phyloP scores from a whole-genome alignment of 1,140 invertebrate species.

The Drosophila triauraria region DNA sequence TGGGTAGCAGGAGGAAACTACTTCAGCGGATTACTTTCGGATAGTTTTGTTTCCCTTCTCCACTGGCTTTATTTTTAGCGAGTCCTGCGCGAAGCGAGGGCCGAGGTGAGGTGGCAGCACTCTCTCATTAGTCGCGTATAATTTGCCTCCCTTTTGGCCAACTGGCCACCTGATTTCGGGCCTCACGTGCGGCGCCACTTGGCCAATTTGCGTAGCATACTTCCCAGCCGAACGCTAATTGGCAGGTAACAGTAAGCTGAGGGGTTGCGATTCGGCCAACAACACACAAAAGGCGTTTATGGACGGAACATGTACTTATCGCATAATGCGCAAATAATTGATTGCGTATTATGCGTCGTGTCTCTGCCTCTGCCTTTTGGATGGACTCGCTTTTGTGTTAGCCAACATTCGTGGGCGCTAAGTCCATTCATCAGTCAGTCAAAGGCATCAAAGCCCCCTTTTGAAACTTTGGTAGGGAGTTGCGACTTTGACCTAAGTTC shows the following conservation, averaged over 20 bases:
- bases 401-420: neutral
- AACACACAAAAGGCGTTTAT: conserved; percentile 48
- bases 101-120: conserved; percentile 10
- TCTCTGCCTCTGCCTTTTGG: neutral
- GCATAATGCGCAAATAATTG: conserved; percentile 49
- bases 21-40: conserved; percentile 77
- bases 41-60: conserved; percentile 57
- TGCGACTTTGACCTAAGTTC: neutral
- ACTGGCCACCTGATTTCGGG: neutral
- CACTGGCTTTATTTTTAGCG: conserved; percentile 42
- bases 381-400: neutral
- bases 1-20: conserved; percentile 44
- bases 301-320: conserved; percentile 4
- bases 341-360: conserved; percentile 13
- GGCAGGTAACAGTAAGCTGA: conserved; percentile 9
- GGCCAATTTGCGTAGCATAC: conserved; percentile 53
- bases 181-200: conserved; percentile 51
- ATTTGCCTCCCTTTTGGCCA: conserved; percentile 18
- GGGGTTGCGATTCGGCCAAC: neutral
- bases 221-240: conserved; percentile 35
- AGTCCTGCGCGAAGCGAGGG: neutral
- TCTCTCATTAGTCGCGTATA: conserved; percentile 52
- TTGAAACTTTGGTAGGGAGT: neutral
- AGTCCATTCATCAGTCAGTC: neutral
- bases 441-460: neutral